Evolutionary conservation across 1,140 invertebrate species (phyloP).

Genomic region (Holotrichia oblita): DNA sequence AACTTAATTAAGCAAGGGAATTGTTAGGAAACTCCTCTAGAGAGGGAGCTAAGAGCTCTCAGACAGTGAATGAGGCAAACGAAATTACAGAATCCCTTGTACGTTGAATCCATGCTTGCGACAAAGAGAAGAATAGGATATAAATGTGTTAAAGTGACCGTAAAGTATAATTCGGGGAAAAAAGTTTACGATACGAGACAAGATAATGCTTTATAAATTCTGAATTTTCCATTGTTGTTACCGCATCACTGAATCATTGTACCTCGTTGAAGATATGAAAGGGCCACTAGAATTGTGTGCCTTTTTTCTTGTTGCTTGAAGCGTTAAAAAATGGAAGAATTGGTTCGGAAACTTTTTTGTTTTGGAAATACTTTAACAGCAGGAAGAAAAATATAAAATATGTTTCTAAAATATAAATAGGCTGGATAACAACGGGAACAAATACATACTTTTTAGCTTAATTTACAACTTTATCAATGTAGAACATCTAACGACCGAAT

Average conservation of each 20-base stretch:
- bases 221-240: background rate
- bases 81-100: background rate
- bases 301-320: background rate
- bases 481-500: too few species aligned
- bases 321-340: background rate
- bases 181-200: background rate
- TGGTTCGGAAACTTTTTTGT: background rate
- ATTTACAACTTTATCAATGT: too few species aligned
- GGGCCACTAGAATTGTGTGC: background rate
- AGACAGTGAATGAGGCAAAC: background rate
- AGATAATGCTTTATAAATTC: background rate
- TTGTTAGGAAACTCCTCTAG: background rate
- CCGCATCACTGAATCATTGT: background rate
- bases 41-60: background rate
- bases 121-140: background rate
- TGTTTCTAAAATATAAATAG: too few species aligned
- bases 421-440: too few species aligned
- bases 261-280: background rate
- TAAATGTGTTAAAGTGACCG: conserved; percentile 1
- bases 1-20: background rate
- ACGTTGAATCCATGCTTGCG: background rate
- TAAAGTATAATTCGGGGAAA: background rate
- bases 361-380: background rate
- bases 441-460: too few species aligned
- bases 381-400: too few species aligned